Evolutionary conservation across 2,888 invertebrate genomes (phyloP), one percentile per base, ranked within the genome.

Genomic region (Isoperla grammatica): DNA sequence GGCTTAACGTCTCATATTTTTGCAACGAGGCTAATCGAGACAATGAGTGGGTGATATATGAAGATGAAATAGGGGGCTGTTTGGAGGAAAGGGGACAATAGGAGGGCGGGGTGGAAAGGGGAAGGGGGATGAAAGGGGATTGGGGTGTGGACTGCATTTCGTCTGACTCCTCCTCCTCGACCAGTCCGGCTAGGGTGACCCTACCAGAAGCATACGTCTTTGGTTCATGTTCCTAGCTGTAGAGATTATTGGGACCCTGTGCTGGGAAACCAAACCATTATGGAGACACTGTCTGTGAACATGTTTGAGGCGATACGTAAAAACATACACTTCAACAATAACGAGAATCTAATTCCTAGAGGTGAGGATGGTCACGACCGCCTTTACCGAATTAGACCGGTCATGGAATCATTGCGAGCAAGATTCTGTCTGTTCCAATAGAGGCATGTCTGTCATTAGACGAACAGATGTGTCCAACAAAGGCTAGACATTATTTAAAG

Each of bases 401-500:
- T 67, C 1, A 20, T 69, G 11, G 61, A 65, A 22, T 22, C 58
- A 19, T 54, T 68, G 5, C 61, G 59, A 46, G 20, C 46, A 45
- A 63, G 56, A 61, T 63, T 63, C 19, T 35, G 9, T 29, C 39
- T 42, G 55, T 68, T 8, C 65, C 64, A 13, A 49, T 66, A 48
- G 66, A 67, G 57, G 43, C 64, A 62, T 39, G 55, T 8, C 58
- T 69, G 20, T 65, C 66, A 6, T 46, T 69, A 19, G 69, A 69
- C 58, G 69, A 70, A 60, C 67, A 68, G 59, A 64, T 69, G 15
- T 69, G 67, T 62, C 63, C 68, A 8, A 67, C 65, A 43, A 69
- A 68, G 64, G 61, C 54, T 15, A 15, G 65, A 59, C 64, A 67
- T 65, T 65, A 64, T 63, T 59, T 71, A 55, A 69, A 68, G 53